These are phyloP conservation scores for Phasianus colchicus DNA, from an alignment of 2,113 vertebrate species.

Conservation along the genomic window DNA sequence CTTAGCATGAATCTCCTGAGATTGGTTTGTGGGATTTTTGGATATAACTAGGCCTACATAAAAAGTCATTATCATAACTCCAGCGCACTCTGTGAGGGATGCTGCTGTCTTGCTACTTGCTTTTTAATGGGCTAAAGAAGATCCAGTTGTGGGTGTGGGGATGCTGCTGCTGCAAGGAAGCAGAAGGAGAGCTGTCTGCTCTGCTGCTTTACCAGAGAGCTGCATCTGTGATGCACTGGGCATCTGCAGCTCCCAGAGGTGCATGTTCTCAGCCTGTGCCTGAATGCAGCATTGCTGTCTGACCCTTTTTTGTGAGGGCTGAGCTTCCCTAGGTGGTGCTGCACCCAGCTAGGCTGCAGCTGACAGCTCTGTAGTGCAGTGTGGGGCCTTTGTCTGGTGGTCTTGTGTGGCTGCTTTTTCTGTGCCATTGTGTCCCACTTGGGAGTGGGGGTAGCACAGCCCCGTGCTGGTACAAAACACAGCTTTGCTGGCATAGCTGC, in stretches of 20 bases:
- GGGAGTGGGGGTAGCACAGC: conserved; percentile 3
- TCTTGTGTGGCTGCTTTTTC: neutral
- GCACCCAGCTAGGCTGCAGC: accelerated
- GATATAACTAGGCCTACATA: neutral
- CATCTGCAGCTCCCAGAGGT: neutral
- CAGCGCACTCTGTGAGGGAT: neutral
- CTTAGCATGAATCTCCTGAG: neutral
- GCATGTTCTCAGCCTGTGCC: neutral
- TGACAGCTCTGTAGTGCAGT: neutral
- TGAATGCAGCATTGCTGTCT: neutral
- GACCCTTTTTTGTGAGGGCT: neutral
- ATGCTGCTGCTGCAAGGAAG: neutral
- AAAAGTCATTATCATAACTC: neutral
- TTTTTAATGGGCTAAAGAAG: neutral
- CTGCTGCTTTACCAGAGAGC: neutral
- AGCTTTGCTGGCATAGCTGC: conserved; percentile 40
- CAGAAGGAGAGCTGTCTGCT: accelerated
- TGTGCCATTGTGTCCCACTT: neutral
- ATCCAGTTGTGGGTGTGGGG: neutral
- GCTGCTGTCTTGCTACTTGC: neutral
- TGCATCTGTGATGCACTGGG: neutral
- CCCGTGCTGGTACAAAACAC: neutral
- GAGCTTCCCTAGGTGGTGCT: neutral
- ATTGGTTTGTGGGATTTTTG: neutral
- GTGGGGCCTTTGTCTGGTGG: neutral